A percentile compares a stretch with the other conserved stretches of the same genome.
Conservation (phyloP, 2,888 invertebrate species). For the Athrips mouffetella region DNA sequence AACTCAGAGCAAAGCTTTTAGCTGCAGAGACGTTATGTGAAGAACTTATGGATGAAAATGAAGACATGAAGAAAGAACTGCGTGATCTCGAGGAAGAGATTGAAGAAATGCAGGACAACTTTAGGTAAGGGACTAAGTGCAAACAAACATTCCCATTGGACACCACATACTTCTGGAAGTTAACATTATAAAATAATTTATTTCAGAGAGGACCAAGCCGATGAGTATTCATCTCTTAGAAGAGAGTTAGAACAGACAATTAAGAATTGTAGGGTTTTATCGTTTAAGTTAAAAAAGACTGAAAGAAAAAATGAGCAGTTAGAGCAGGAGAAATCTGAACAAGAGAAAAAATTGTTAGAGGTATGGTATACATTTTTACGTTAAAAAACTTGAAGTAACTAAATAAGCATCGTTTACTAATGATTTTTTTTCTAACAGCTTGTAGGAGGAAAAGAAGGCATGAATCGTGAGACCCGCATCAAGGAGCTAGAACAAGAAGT, state of each 20-base stretch:
- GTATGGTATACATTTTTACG: conserved; percentile 32
- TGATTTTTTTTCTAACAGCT: conserved; percentile 39
- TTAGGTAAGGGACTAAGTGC: too few species aligned
- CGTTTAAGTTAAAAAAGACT: conserved; percentile 97
- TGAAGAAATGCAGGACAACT: conserved; percentile 99
- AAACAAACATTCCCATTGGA: too few species aligned
- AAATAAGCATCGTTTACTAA: too few species aligned
- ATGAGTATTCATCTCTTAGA: conserved; percentile 95
- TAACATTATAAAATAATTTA: conserved; percentile 5
- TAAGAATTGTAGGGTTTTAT: conserved; percentile 98
- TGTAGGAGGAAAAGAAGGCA: conserved; percentile 78
- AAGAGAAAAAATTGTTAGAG: conserved; percentile 82
- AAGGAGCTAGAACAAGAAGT: conserved; percentile 92
- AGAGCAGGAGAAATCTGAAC: conserved; percentile 89
- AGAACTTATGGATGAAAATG: conserved; percentile 97
- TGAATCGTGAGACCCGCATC: conserved; percentile 82
- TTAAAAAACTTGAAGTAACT: too few species aligned
- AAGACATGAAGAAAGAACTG: conserved; percentile 95
- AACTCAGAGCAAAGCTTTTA: conserved; percentile 88
- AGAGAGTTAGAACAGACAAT: conserved; percentile 97
- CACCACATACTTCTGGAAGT: background rate
- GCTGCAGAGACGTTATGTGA: conserved; percentile 95
- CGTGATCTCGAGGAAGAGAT: conserved; percentile 97
- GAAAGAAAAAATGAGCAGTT: conserved; percentile 93
- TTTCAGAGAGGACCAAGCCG: conserved; percentile 95